These are phyloP conservation scores for Chaenocephalus aceratus DNA, from an alignment of 2,113 vertebrate genomes.

Conservation along the genomic window DNA sequence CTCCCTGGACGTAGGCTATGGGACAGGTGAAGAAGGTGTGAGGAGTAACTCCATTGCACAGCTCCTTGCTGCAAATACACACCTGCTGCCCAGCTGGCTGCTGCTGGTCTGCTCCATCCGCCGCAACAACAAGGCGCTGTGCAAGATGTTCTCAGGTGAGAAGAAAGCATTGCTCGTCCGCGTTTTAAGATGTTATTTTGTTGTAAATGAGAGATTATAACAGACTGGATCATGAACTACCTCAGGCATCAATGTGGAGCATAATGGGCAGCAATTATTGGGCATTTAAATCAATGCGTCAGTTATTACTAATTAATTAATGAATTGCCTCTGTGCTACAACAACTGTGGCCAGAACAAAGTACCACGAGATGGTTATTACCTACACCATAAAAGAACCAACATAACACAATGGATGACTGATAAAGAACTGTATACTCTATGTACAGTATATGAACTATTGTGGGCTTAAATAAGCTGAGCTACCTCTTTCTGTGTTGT, in stretches of 20 bases:
- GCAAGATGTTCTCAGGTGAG: conserved; percentile 87
- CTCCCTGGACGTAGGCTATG: conserved; percentile 78
- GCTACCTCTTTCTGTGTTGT: conserved; percentile 13
- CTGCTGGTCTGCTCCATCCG: conserved; percentile 85
- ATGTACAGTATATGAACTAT: background rate
- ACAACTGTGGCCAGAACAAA: too few species aligned
- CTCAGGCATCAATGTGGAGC: background rate
- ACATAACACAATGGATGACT: conserved; percentile 1
- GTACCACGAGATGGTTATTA: background rate
- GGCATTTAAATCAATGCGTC: background rate
- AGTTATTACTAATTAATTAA: too few species aligned
- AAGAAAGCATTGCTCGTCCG: background rate
- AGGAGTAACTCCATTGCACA: conserved; percentile 78
- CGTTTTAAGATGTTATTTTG: background rate
- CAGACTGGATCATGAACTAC: background rate
- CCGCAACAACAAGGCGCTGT: conserved; percentile 82
- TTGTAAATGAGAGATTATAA: background rate
- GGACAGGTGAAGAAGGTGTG: conserved; percentile 26
- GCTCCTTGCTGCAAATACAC: conserved; percentile 80
- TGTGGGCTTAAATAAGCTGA: background rate
- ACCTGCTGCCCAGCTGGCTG: conserved; percentile 86
- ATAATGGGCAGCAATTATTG: background rate
- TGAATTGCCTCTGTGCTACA: too few species aligned
- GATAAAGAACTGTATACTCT: background rate
- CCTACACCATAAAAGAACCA: background rate